phyloP scores from a whole-genome alignment of 2,888 invertebrate genomes.

The Nesidiocoris tenuis region DNA sequence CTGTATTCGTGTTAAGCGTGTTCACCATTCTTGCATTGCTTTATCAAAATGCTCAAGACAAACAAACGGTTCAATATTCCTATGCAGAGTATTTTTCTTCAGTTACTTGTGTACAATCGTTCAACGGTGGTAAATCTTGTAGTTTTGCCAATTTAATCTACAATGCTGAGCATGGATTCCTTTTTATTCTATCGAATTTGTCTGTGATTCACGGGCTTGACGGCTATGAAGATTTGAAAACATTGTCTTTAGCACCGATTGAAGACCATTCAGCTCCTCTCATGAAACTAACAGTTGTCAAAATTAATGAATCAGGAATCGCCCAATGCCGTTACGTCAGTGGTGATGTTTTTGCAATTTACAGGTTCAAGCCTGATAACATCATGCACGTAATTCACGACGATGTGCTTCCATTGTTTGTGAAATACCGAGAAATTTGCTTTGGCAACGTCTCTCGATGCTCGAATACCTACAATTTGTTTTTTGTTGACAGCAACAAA shows the following conservation, averaged over 20 bases:
- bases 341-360: slow-evolving; percentile 52
- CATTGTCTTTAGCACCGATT: slow-evolving; percentile 55
- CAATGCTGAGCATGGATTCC: slow-evolving; percentile 52
- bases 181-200: slow-evolving; percentile 53
- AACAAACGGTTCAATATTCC: too few relatives aligned
- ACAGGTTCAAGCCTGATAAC: slow-evolving; percentile 58
- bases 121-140: slow-evolving; percentile 51
- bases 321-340: slow-evolving; percentile 1
- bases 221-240: slow-evolving; percentile 52
- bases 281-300: slow-evolving; percentile 52
- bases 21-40: too few relatives aligned
- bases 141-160: slow-evolving; percentile 56
- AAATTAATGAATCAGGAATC: slow-evolving; percentile 5
- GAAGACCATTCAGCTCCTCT: slow-evolving; percentile 54
- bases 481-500: slow-evolving; percentile 53
- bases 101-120: neutral
- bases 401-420: slow-evolving; percentile 57
- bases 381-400: slow-evolving; percentile 60
- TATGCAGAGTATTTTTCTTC: too few relatives aligned
- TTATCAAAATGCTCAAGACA: too few relatives aligned
- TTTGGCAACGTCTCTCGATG: slow-evolving; percentile 49
- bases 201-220: slow-evolving; percentile 53
- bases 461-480: slow-evolving; percentile 50
- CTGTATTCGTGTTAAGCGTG: too few relatives aligned
- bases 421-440: slow-evolving; percentile 53